phyloP scores from a whole-genome alignment of 2,888 invertebrate genomes.

The Callimorpha dominula region DNA sequence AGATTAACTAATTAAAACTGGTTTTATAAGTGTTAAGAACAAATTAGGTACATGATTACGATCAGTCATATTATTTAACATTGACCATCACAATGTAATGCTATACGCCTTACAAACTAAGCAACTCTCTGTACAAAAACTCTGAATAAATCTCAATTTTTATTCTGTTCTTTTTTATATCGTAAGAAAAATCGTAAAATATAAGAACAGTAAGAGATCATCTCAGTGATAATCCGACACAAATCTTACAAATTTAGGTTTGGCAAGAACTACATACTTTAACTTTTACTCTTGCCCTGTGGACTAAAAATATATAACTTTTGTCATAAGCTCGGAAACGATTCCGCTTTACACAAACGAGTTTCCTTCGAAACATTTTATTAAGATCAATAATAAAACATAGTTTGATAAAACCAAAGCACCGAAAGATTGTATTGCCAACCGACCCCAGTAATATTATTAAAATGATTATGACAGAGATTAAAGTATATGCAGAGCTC shows the following conservation, averaged over 20 bases:
- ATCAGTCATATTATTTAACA: neutral
- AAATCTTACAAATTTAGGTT: neutral
- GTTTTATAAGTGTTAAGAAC: too few relatives aligned
- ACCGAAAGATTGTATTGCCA: slow-evolving; percentile 27
- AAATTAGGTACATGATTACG: too few relatives aligned
- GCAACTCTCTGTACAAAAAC: neutral
- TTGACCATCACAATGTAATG: neutral
- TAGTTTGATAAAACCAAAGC: slow-evolving; percentile 27
- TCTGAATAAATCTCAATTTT: neutral
- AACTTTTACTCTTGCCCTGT: neutral
- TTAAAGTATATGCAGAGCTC: slow-evolving; percentile 43
- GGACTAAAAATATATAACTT: neutral
- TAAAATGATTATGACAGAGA: slow-evolving; percentile 44
- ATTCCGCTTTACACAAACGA: too few relatives aligned
- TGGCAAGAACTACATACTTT: neutral
- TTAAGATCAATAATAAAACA: neutral
- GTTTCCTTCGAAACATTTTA: too few relatives aligned
- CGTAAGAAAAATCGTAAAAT: neutral
- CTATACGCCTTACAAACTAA: neutral
- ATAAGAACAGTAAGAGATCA: neutral
- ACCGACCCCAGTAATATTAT: slow-evolving; percentile 32
- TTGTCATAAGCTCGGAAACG: neutral
- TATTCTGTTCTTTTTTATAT: neutral
- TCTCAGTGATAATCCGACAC: neutral
- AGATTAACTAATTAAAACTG: too few relatives aligned